A percentile compares a stretch with the other conserved stretches of the same genome.
Evolutionary conservation across 1,140 invertebrate species (phyloP).

Genomic region (Probaryconus sp.): DNA sequence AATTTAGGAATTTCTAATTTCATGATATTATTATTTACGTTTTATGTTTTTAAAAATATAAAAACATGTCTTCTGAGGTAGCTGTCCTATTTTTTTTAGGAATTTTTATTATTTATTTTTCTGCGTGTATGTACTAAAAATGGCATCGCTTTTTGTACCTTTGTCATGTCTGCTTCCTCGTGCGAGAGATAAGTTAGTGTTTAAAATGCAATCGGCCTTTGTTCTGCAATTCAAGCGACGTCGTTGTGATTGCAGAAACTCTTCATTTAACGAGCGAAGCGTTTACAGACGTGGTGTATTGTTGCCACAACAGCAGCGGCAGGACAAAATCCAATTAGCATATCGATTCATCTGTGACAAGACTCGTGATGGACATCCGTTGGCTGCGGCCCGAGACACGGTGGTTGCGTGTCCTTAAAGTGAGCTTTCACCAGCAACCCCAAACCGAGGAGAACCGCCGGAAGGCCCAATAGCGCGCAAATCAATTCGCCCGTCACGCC

Average conservation of each 20-base stretch:
- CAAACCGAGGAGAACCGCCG: slow-evolving; percentile 80
- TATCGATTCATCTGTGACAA: slow-evolving; percentile 71
- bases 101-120: neutral
- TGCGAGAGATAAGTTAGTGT: slow-evolving; percentile 8
- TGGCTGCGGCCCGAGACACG: slow-evolving; percentile 60
- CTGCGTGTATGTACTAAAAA: neutral
- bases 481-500: slow-evolving; percentile 80
- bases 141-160: slow-evolving; percentile 13
- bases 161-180: neutral
- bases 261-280: slow-evolving; percentile 16
- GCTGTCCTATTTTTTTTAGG: neutral
- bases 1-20: too few relatives aligned
- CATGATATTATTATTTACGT: too few relatives aligned
- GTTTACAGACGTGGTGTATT: neutral
- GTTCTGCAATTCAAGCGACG: neutral
- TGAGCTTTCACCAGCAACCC: slow-evolving; percentile 78
- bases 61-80: too few relatives aligned
- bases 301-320: neutral
- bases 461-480: slow-evolving; percentile 80
- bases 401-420: slow-evolving; percentile 73
- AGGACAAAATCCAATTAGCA: slow-evolving; percentile 11
- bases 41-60: too few relatives aligned
- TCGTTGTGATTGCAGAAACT: neutral
- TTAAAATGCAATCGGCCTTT: slow-evolving; percentile 2
- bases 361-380: slow-evolving; percentile 66